Base-by-base conservation (phyloP, 2,888 invertebrate genomes). In the Oscheius sp. region DNA sequence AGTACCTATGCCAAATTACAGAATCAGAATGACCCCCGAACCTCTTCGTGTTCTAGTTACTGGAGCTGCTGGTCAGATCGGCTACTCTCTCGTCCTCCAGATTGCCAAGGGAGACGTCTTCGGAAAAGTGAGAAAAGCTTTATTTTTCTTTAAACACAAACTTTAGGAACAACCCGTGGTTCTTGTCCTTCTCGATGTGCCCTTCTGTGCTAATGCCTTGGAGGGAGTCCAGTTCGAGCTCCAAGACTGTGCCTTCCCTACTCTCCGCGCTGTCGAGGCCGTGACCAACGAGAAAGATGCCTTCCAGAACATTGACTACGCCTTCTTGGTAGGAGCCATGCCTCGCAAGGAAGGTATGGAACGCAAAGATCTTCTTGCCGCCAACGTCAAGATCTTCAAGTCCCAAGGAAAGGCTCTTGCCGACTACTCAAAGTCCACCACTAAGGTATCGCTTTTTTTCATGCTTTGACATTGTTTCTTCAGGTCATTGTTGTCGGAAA, bases 21-120 rank as follows among this genome's bases (percentile, higher is more conserved):
- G 21, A 21, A 10, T 7, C 9, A 53, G 29, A n/a, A 74, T 74
- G 74, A 11, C 74, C 42, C 72, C 70, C n/a, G 84, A 83, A 76
- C 87, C 87, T 55, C 78, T 88, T 79, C 86, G 88, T 60, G 88
- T 86, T 72, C 77, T 96, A 76, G 94, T 99, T 47, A 99, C 98
- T 72, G 99, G 99, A 78, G 99, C 99, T 85, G 99, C 98, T 77
- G 99, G 99, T 29, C 99, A 99, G 91, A 99, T 99, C 85, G 97
- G 96, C 76, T 99, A 99, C 90, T 97, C 97, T 1, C 91, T 99
- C 59, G 92, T 99, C 13, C 95, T 95, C 89, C 94, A 96, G 91
- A 93, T 99, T 84, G 95, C 95, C 13, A 95, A 95, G 87, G 82
- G 82, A 77, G 79, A 78, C 62, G 82, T 82, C 11, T 82, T 82